phyloP scores from a whole-genome alignment of 2,797 vertebrate species.

The Catharus ustulatus region DNA sequence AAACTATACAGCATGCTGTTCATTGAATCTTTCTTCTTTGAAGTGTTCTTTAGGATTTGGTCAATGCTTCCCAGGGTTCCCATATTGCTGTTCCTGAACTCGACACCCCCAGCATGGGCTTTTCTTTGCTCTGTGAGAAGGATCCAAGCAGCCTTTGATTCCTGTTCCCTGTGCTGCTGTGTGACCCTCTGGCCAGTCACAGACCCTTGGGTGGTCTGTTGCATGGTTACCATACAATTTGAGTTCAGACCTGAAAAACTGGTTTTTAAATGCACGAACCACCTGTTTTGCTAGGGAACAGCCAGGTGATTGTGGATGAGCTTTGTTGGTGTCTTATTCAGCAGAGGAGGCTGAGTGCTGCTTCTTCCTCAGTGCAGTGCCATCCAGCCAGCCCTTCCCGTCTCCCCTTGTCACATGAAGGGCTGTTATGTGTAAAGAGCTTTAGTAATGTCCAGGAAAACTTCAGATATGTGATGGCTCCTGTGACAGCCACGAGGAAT shows the following conservation, averaged over 20 bases:
- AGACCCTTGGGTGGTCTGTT: constrained; percentile 58
- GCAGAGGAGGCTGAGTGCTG: not conserved
- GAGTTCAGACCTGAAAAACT: constrained; percentile 62
- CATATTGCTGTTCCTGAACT: not conserved
- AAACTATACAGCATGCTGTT: not conserved
- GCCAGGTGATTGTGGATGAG: not conserved
- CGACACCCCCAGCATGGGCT: fast-evolving
- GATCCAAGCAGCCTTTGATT: not conserved
- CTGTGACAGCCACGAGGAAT: not conserved
- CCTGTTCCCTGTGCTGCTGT: not conserved
- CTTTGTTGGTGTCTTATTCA: not conserved
- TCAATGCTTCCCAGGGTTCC: not conserved
- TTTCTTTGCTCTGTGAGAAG: not conserved
- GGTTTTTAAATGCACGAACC: constrained; percentile 5
- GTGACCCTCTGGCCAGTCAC: not conserved
- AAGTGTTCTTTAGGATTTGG: not conserved
- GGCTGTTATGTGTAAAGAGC: not conserved
- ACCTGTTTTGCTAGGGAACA: not conserved
- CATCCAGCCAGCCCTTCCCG: too few species aligned
- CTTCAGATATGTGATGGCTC: not conserved
- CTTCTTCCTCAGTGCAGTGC: not conserved
- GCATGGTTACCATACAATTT: not conserved
- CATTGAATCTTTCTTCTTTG: not conserved
- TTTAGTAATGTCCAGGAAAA: not conserved
- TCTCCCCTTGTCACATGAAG: not conserved